Percentiles rank a stretch among this genome's conserved stretches.
phyloP scores from a whole-genome alignment of 2,888 invertebrate species.

The Sarcophaga variegata region DNA sequence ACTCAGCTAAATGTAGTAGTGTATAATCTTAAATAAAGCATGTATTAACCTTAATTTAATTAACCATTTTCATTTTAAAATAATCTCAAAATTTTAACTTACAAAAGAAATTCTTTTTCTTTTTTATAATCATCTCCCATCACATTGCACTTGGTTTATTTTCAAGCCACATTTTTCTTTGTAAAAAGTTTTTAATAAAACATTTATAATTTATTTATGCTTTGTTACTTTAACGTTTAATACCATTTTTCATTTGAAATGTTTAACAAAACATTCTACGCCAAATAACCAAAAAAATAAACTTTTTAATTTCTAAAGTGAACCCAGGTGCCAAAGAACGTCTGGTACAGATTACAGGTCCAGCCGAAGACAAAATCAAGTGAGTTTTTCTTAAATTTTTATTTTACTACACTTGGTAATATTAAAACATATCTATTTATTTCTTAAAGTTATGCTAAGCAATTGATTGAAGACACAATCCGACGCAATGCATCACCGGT shows the following conservation, averaged over 20 bases:
- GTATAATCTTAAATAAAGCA: constrained; percentile 53
- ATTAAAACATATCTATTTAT: background rate
- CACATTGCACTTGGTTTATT: constrained; percentile 48
- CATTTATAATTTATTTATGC: background rate
- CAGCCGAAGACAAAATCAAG: constrained; percentile 96
- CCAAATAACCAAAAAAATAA: background rate
- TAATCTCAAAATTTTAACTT: constrained; percentile 30
- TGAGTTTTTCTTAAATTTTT: constrained; percentile 82
- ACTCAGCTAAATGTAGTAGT: constrained; percentile 40
- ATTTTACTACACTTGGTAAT: background rate
- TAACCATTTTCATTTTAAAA: constrained; percentile 33
- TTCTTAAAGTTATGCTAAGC: constrained; percentile 90
- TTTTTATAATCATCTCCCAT: constrained; percentile 23
- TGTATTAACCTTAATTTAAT: constrained; percentile 54
- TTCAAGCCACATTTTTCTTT: constrained; percentile 36
- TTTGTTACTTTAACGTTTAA: background rate
- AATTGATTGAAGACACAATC: constrained; percentile 97
- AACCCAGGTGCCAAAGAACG: constrained; percentile 97
- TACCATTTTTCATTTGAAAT: background rate
- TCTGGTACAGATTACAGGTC: constrained; percentile 96
- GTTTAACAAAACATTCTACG: background rate
- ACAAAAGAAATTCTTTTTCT: constrained; percentile 12
- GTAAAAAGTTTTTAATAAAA: constrained; percentile 7
- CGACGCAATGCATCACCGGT: constrained; percentile 96
- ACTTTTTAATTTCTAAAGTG: constrained; percentile 83